phyloP scores from a whole-genome alignment of 2,113 vertebrate species.

The Malurus alboscapulatus region DNA sequence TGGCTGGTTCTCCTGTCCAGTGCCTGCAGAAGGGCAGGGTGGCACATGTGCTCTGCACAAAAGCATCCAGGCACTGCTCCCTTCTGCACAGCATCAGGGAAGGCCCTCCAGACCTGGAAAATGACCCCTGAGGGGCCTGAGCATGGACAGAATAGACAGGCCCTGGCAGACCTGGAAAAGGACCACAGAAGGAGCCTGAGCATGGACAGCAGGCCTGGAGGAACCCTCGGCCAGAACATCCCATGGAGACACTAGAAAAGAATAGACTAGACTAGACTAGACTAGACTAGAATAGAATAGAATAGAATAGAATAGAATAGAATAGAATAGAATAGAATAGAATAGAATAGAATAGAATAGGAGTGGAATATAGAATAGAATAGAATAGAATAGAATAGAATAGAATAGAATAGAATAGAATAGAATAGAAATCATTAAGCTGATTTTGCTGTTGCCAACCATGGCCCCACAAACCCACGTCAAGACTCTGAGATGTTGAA shows the following conservation, averaged over 20 bases:
- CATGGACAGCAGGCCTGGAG: too few relatives aligned
- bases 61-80: not conserved
- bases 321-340: too few relatives aligned
- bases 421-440: too few relatives aligned
- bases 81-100: not conserved
- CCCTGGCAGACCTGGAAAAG: not conserved
- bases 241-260: not conserved
- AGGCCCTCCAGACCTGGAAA: not conserved
- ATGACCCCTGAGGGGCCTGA: not conserved
- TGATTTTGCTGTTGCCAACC: not conserved
- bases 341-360: too few relatives aligned
- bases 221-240: not conserved
- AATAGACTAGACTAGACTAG: not conserved
- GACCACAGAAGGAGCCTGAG: not conserved
- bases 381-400: too few relatives aligned
- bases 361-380: too few relatives aligned
- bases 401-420: too few relatives aligned
- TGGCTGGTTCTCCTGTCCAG: rapidly evolving
- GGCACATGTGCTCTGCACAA: not conserved
- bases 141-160: not conserved
- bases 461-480: rapidly evolving
- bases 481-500: not conserved
- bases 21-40: not conserved
- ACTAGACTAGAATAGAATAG: too few relatives aligned
- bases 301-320: too few relatives aligned